Conservation (phyloP, 2,113 vertebrate genomes). For the Sula dactylatra region DNA sequence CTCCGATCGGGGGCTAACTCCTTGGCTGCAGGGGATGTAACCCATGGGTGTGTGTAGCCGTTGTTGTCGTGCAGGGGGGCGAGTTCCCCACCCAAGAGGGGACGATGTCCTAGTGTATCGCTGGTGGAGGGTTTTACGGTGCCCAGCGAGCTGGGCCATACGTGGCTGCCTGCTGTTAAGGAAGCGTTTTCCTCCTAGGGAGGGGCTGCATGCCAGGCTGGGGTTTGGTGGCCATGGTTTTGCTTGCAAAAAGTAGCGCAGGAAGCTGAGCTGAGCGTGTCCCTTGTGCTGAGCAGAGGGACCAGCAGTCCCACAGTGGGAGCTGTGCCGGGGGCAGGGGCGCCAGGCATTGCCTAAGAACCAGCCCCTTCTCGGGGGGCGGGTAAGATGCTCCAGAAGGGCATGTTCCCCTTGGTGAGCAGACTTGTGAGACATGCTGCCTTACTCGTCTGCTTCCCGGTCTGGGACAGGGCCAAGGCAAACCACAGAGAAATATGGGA, state of each 20-base stretch:
- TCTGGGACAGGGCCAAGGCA: background rate
- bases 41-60: fast-evolving
- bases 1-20: fast-evolving
- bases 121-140: background rate
- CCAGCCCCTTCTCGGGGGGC: background rate
- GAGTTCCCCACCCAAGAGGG: background rate
- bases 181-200: background rate
- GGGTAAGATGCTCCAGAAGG: background rate
- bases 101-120: fast-evolving
- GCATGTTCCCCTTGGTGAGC: fast-evolving
- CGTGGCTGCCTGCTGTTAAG: background rate
- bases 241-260: background rate
- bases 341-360: background rate
- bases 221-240: background rate
- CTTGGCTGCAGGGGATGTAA: background rate
- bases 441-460: fast-evolving
- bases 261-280: background rate
- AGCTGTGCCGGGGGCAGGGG: background rate
- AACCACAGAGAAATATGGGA: background rate
- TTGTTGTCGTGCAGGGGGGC: fast-evolving
- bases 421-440: fast-evolving
- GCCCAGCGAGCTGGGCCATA: fast-evolving
- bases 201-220: background rate
- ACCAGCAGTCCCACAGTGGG: fast-evolving
- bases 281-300: background rate